Evolutionary conservation across 2,113 vertebrate genomes (phyloP), one percentile per base, ranked within the genome.

Genomic region (Beaufortia kweichowensis): DNA sequence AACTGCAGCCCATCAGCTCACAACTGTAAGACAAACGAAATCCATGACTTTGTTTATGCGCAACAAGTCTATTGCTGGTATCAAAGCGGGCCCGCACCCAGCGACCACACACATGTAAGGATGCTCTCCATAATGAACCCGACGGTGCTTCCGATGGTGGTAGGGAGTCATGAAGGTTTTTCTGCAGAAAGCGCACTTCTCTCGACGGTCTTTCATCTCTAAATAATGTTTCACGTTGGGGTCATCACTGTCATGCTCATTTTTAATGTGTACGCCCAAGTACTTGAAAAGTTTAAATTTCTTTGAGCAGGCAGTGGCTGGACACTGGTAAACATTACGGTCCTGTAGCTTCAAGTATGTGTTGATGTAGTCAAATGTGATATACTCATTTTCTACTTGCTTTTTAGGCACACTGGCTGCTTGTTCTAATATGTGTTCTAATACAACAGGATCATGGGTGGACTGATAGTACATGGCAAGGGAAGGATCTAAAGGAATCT

Each of bases 211-310:
- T 80, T 94, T 96, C 94, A 96, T 96, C 56, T 96, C 92, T 63
- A 96, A 76, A 82, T 96, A 98, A 86, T 97, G 93, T 61, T 94
- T 96, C 11, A 95, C 94, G 7, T 98, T 98, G 61, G 95, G 93
- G 15, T 99, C 97, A 0, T 93, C 92, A 76, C 92, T 91, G 9
- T 77, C 82, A 82, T 99, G 97, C 23, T 98, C 96, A 0, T 94
- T 94, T 89, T 96, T 98, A 33, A 98, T 86, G 77, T 99, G 97
- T 0, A 98, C 95, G 0, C 95, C 95, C 21, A 99, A 79, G 84
- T 98, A 98, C 78, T 99, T 99, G 59, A 96, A 98, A 53, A 98
- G 95, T 75, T 98, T 98, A 81, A 99, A 99, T 0, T 91, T 90
- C 61, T 92, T 90, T 4, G 91, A 91, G 64, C 97, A 99, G 59